Evolutionary conservation across 2,113 vertebrate species (phyloP).

Genomic region (Micromys minutus): DNA sequence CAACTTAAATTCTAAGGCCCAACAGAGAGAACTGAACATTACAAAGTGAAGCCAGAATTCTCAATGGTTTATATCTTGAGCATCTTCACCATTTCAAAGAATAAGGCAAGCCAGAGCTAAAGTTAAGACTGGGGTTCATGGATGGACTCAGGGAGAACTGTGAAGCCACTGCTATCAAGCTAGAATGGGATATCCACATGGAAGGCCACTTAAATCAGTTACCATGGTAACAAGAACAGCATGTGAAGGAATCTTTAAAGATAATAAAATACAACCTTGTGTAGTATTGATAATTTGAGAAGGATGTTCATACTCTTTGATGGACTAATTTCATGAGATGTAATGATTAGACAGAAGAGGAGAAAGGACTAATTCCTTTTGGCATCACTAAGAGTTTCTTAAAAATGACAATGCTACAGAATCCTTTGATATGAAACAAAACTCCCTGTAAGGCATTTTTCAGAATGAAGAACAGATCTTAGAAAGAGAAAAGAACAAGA

Average conservation of each 20-base stretch:
- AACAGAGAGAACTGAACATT: not conserved
- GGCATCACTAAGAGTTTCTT: not conserved
- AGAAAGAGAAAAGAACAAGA: slow-evolving; percentile 20
- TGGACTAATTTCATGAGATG: not conserved
- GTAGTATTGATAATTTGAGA: not conserved
- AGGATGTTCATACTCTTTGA: not conserved
- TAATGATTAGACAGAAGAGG: not conserved
- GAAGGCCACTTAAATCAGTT: not conserved
- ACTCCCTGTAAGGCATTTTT: not conserved
- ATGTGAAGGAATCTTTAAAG: slow-evolving; percentile 47
- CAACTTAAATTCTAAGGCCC: not conserved
- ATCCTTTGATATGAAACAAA: not conserved
- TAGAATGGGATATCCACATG: not conserved
- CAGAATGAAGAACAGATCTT: slow-evolving; percentile 16
- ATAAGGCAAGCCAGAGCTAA: not conserved
- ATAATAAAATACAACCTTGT: not conserved
- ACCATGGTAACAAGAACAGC: not conserved
- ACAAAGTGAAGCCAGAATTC: slow-evolving; percentile 5
- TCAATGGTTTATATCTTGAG: not conserved
- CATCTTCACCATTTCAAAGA: slow-evolving; percentile 7
- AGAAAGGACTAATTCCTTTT: not conserved
- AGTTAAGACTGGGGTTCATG: not conserved
- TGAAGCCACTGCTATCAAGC: not conserved
- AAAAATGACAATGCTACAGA: not conserved
- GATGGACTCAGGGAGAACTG: not conserved